Conservation (phyloP, 2,113 vertebrate genomes). For the Acrocephalus kingi region DNA sequence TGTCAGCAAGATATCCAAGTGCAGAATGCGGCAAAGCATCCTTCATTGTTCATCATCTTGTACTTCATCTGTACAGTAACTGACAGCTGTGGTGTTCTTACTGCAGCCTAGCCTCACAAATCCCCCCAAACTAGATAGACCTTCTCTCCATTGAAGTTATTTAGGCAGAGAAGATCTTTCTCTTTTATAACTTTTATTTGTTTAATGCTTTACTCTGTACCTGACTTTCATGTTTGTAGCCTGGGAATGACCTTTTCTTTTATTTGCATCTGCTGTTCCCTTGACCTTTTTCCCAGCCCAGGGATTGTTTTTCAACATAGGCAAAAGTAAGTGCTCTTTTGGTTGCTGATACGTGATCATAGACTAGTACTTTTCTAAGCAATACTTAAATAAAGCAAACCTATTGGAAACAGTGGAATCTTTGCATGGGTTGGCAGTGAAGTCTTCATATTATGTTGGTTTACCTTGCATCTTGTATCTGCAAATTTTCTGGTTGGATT, state of each 20-base stretch:
- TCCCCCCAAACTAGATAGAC: not conserved
- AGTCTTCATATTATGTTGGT: not conserved
- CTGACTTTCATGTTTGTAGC: not conserved
- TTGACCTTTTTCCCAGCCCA: not conserved
- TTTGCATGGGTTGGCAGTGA: not conserved
- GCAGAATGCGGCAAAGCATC: not conserved
- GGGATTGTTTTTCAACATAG: not conserved
- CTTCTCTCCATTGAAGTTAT: not conserved
- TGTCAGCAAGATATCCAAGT: not conserved
- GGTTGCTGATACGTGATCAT: not conserved
- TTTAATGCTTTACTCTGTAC: not conserved
- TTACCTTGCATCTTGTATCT: not conserved
- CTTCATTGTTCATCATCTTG: not conserved
- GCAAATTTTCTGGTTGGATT: not conserved
- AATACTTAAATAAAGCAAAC: not conserved
- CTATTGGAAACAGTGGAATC: not conserved
- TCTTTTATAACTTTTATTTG: not conserved
- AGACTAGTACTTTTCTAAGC: not conserved
- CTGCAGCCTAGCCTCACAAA: not conserved
- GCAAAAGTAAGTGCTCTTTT: not conserved
- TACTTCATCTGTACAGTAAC: not conserved
- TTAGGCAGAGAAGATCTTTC: not conserved
- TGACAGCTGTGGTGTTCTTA: slow-evolving; percentile 13
- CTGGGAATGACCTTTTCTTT: not conserved
- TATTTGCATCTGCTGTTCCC: not conserved